A percentile compares a stretch with the other conserved stretches of the same genome.
phyloP scores from a whole-genome alignment of 1,140 invertebrate species.

The Chelonus insularis region DNA sequence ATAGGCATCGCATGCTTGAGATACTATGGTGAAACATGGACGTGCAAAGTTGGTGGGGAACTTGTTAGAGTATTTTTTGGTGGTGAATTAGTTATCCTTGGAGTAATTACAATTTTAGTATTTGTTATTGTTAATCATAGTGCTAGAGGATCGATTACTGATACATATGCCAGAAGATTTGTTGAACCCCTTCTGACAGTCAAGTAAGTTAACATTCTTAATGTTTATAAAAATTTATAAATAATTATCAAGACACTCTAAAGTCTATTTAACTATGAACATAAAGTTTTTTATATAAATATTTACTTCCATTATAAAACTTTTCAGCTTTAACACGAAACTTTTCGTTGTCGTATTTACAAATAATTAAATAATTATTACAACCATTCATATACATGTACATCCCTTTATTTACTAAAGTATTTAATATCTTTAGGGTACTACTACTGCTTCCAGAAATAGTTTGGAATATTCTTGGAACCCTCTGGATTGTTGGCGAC shows the following conservation, averaged over 20 bases:
- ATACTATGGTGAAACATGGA: conserved; percentile 69
- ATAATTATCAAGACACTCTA: no score
- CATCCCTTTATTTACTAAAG: not conserved
- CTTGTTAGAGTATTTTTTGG: conserved; percentile 70
- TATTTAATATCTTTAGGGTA: conserved; percentile 60
- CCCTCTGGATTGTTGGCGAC: conserved; percentile 79
- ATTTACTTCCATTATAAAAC: no score
- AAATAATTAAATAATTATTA: not conserved
- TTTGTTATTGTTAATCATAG: conserved; percentile 71
- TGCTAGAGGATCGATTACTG: conserved; percentile 71
- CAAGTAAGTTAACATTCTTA: conserved; percentile 65
- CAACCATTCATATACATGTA: not conserved
- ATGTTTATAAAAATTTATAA: no score
- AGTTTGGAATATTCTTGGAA: conserved; percentile 76
- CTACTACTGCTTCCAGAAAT: conserved; percentile 75
- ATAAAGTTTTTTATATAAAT: no score
- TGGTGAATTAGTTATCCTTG: conserved; percentile 67
- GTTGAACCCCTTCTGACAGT: conserved; percentile 69
- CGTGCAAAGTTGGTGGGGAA: conserved; percentile 66
- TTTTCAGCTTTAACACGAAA: no score
- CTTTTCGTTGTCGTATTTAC: no score
- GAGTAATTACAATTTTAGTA: conserved; percentile 64
- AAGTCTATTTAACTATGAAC: no score
- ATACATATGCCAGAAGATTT: conserved; percentile 66
- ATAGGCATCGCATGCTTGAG: conserved; percentile 66